These are phyloP conservation scores for Pachycephus smyrnensis DNA, from an alignment of 2,888 invertebrate species.

Conservation along the genomic window DNA sequence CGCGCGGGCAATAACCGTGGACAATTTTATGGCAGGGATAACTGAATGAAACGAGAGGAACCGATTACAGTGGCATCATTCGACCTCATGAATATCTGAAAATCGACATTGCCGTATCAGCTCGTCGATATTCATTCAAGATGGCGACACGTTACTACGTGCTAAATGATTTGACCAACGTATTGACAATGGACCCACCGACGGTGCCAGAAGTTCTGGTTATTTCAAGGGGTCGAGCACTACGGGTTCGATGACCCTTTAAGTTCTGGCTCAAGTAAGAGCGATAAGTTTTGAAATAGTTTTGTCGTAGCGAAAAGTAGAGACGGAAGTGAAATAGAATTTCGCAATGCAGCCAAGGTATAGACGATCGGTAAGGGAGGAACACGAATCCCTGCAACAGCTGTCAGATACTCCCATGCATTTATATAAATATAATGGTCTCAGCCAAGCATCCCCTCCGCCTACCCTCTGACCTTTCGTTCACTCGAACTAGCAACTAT, in stretches of 20 bases:
- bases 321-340: constrained; percentile 17
- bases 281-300: constrained; percentile 40
- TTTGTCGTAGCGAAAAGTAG: constrained; percentile 18
- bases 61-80: too few relatives aligned
- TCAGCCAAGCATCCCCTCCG: constrained; percentile 3
- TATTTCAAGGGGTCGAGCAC: too few relatives aligned
- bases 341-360: neutral
- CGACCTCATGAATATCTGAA: too few relatives aligned
- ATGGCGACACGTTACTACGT: too few relatives aligned
- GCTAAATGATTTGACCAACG: too few relatives aligned
- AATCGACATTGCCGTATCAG: too few relatives aligned
- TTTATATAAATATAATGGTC: constrained; percentile 53
- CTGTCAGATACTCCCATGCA: constrained; percentile 48
- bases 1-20: too few relatives aligned
- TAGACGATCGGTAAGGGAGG: neutral
- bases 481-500: constrained; percentile 16
- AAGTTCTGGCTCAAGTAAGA: constrained; percentile 20
- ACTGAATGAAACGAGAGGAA: too few relatives aligned
- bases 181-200: too few relatives aligned
- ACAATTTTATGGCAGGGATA: too few relatives aligned
- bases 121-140: too few relatives aligned
- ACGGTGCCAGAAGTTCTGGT: too few relatives aligned
- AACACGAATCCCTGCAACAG: constrained; percentile 40
- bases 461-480: constrained; percentile 19
- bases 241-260: constrained; percentile 12